phyloP scores from a whole-genome alignment of 2,113 vertebrate species.

The Eublepharis macularius region DNA sequence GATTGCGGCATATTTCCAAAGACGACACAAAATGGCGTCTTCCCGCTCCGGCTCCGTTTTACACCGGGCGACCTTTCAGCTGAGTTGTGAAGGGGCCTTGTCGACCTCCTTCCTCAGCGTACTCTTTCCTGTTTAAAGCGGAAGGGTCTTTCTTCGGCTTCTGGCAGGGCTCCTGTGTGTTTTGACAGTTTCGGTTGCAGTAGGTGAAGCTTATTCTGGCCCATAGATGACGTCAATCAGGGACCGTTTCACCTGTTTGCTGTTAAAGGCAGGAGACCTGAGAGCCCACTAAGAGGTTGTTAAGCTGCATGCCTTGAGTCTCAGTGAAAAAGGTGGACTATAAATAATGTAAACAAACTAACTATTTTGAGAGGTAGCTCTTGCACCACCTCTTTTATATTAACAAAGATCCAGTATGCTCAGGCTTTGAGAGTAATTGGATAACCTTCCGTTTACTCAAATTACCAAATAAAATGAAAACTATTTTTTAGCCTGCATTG shows the following conservation, averaged over 20 bases:
- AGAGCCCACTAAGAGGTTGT: too few relatives aligned
- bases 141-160: too few relatives aligned
- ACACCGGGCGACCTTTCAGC: neutral
- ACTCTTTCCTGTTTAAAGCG: neutral
- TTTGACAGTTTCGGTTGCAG: accelerated
- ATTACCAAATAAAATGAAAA: too few relatives aligned
- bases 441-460: neutral
- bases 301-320: too few relatives aligned
- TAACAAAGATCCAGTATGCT: neutral
- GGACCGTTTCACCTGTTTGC: too few relatives aligned
- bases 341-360: too few relatives aligned
- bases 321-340: too few relatives aligned
- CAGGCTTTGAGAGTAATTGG: neutral
- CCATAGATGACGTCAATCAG: too few relatives aligned
- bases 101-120: too few relatives aligned
- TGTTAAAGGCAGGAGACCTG: neutral
- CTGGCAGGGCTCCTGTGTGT: neutral
- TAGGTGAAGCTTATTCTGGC: neutral
- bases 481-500: too few relatives aligned
- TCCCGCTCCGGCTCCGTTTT: accelerated
- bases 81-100: too few relatives aligned
- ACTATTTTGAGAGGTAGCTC: neutral
- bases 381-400: neutral
- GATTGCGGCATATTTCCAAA: neutral
- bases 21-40: constrained; percentile 73